A percentile compares a stretch with the other conserved stretches of the same genome.
Evolutionary conservation across 2,797 vertebrate genomes (phyloP).

Genomic region (Pogonophryne albipinna): DNA sequence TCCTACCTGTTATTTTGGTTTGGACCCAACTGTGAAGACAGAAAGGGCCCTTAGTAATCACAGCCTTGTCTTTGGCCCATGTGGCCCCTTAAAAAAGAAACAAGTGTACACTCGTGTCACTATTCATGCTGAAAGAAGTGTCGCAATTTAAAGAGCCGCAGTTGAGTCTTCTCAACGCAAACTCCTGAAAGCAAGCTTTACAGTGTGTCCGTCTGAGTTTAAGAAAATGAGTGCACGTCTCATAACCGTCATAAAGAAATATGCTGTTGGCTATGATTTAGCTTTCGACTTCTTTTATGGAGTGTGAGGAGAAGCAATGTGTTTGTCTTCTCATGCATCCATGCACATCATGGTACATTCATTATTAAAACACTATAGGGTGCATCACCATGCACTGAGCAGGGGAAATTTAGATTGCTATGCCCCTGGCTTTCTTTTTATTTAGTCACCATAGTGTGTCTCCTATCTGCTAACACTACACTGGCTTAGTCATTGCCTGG

Average conservation of each 20-base stretch:
- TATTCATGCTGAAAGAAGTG: constrained; percentile 37
- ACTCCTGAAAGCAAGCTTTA: constrained; percentile 45
- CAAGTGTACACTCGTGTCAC: constrained; percentile 37
- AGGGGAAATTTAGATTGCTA: constrained; percentile 53
- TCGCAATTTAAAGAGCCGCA: constrained; percentile 43
- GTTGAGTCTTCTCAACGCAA: constrained; percentile 30
- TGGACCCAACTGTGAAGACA: no score
- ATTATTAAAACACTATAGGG: constrained; percentile 78
- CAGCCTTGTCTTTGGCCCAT: constrained; percentile 33
- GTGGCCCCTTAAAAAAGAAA: constrained; percentile 44
- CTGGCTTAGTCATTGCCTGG: constrained; percentile 47
- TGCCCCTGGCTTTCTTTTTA: constrained; percentile 62
- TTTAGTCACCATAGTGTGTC: constrained; percentile 55
- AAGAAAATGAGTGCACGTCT: constrained; percentile 59
- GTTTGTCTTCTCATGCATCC: constrained; percentile 66
- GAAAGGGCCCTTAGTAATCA: constrained; percentile 26
- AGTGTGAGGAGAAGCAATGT: constrained; percentile 59
- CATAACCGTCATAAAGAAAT: constrained; percentile 60
- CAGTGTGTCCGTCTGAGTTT: constrained; percentile 54
- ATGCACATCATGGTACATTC: constrained; percentile 69
- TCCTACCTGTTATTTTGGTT: no score
- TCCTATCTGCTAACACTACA: constrained; percentile 41
- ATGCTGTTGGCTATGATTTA: constrained; percentile 69
- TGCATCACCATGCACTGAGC: constrained; percentile 61
- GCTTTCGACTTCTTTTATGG: constrained; percentile 69